A percentile compares a stretch with the other conserved stretches of the same genome.
Evolutionary conservation across 2,797 vertebrate species (phyloP).

Genomic region (Muraenolepis orangiensis): DNA sequence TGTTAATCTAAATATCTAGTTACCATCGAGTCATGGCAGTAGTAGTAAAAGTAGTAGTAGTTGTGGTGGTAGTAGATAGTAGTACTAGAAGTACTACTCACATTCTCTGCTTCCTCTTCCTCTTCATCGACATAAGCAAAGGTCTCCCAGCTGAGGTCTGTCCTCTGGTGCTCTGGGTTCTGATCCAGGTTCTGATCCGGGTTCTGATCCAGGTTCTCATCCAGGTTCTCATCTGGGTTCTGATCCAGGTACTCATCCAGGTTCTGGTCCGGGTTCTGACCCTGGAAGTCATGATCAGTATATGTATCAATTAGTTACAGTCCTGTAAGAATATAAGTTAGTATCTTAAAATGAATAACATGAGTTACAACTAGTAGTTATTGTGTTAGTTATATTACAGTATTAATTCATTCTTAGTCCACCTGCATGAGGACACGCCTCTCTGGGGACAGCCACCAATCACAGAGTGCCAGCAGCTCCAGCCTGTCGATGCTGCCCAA

Average conservation of each 20-base stretch:
- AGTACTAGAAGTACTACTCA: constrained; percentile 1
- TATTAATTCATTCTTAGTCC: too few species aligned
- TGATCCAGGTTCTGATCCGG: constrained; percentile 56
- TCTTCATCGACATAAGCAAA: constrained; percentile 90
- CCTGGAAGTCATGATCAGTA: too few species aligned
- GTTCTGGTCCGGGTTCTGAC: too few species aligned
- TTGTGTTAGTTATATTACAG: too few species aligned
- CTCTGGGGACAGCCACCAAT: constrained; percentile 83
- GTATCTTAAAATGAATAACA: too few species aligned
- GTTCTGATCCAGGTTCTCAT: constrained; percentile 20
- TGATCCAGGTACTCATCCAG: background rate
- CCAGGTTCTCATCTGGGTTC: constrained; percentile 32
- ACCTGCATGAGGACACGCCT: constrained; percentile 75
- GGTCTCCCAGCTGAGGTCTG: constrained; percentile 78
- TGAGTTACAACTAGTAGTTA: too few species aligned
- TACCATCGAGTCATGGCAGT: too few species aligned
- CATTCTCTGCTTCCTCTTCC: constrained; percentile 76
- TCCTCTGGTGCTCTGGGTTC: constrained; percentile 49
- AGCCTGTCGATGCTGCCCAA: constrained; percentile 87
- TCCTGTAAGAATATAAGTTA: too few species aligned
- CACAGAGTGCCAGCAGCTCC: constrained; percentile 86
- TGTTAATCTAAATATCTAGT: too few species aligned
- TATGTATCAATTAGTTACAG: too few species aligned
- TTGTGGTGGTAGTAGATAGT: too few species aligned
- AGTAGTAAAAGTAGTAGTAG: too few species aligned